These are phyloP conservation scores for Tineola bisselliella DNA, from an alignment of 2,888 invertebrate species.

Conservation along the genomic window DNA sequence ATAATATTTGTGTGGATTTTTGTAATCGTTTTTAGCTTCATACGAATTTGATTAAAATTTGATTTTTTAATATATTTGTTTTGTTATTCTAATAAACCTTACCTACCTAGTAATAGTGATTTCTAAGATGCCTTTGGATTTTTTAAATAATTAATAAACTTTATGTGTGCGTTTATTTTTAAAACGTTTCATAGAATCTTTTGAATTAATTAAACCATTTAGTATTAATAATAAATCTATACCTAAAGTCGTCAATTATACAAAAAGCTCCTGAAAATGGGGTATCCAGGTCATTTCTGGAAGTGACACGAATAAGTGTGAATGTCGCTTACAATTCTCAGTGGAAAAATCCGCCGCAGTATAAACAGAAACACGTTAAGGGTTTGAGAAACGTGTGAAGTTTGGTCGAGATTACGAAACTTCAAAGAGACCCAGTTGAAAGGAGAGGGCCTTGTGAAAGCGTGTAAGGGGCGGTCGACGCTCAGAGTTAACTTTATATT, in stretches of 20 bases:
- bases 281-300: background rate
- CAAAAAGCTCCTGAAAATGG: too few relatives aligned
- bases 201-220: too few relatives aligned
- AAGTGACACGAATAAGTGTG: background rate
- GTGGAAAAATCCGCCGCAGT: background rate
- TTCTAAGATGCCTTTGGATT: too few relatives aligned
- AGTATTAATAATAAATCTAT: too few relatives aligned
- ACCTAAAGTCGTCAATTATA: too few relatives aligned
- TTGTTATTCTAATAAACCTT: too few relatives aligned
- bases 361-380: background rate
- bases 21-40: background rate
- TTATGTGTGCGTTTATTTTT: too few relatives aligned
- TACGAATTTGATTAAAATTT: background rate
- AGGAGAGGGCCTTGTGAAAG: background rate
- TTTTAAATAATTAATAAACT: too few relatives aligned
- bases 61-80: too few relatives aligned
- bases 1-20: background rate
- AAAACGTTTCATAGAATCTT: too few relatives aligned
- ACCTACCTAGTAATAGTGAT: too few relatives aligned
- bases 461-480: background rate
- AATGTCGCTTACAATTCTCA: background rate
- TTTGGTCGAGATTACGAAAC: slow-evolving; percentile 27
- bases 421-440: slow-evolving; percentile 24
- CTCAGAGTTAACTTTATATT: background rate
- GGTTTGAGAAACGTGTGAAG: background rate